Base-by-base conservation (phyloP, 2,888 invertebrate genomes). In the Chloroclysta siterata region DNA sequence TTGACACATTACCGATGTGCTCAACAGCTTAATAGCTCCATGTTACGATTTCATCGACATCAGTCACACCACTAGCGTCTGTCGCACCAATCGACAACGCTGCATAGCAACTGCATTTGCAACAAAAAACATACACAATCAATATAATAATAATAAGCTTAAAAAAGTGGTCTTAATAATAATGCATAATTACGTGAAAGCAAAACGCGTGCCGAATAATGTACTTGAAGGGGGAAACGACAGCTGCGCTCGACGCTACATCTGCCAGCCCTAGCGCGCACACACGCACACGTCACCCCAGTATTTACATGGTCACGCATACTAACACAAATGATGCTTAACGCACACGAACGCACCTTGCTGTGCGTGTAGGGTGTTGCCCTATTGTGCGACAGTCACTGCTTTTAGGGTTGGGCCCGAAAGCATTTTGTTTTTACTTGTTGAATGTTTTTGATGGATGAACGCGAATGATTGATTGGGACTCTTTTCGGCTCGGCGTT, bases 401-500 rank as follows among this genome's bases (percentile, higher is more conserved):
- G 71, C 65, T 70, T 72, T 68, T 66, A 87, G 87, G 85, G 84
- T 75, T 82, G 79, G 72, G 64, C 72, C 77, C 84, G 87, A 87
- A 87, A 89, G 84, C 86, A 85, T 89, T 90, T 90, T 90, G 91
- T 92, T 92, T 90, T 91, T 90, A 93, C 92, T 91, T 93, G 92
- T 93, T 93, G 92, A 90, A 89, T 88, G 83, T 83, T 76, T 77
- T 86, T 91, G 91, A 92, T 91, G 85, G 89, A 90, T 91, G 89
- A 86, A 85, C 77, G 77, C 52, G 77, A 82, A 90, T 91, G 91
- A 92, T 93, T 89, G 90, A 92, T 92, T 77, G 75, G 72, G 71
- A 81, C 80, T 79, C 82, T 80, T 82, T 84, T 74, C 74, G 77
- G 80, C 74, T 80, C 78, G 71, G 63, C 79, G 75, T 85, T 79